Evolutionary conservation across 1,140 invertebrate species (phyloP).

Genomic region (Archegozetes longisetosus): DNA sequence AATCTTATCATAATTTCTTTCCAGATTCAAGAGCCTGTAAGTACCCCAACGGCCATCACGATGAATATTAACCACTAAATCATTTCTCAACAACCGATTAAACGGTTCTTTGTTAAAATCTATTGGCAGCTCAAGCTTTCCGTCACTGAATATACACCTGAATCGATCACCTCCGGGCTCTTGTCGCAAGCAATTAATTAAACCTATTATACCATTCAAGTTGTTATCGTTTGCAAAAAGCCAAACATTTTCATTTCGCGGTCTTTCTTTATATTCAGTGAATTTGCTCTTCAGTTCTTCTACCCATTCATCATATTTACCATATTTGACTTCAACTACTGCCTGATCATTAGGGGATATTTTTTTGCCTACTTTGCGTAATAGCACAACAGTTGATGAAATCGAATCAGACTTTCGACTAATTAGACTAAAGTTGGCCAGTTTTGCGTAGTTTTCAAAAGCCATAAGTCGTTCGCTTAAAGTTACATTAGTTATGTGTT

Average conservation of each 20-base stretch:
- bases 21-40: constrained; percentile 26
- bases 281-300: constrained; percentile 19
- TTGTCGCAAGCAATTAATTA: constrained; percentile 69
- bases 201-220: constrained; percentile 54
- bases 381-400: constrained; percentile 1
- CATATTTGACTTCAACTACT: constrained; percentile 19
- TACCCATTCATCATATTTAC: constrained; percentile 18
- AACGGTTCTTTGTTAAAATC: constrained; percentile 13
- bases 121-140: background rate
- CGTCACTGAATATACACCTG: constrained; percentile 31
- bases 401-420: constrained; percentile 9
- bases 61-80: constrained; percentile 19
- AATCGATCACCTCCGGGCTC: constrained; percentile 61
- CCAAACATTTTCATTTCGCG: constrained; percentile 20
- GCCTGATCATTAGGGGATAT: constrained; percentile 27
- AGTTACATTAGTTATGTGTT: background rate
- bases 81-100: constrained; percentile 28
- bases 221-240: constrained; percentile 27
- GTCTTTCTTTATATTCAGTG: constrained; percentile 10
- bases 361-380: constrained; percentile 2
- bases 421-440: constrained; percentile 1
- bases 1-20: constrained; percentile 25
- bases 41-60: constrained; percentile 12
- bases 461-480: background rate
- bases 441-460: constrained; percentile 3